A percentile compares a stretch with the other conserved stretches of the same genome.
Conservation (phyloP, 2,113 vertebrate species). For the Brachyhypopomus occidentalis region DNA sequence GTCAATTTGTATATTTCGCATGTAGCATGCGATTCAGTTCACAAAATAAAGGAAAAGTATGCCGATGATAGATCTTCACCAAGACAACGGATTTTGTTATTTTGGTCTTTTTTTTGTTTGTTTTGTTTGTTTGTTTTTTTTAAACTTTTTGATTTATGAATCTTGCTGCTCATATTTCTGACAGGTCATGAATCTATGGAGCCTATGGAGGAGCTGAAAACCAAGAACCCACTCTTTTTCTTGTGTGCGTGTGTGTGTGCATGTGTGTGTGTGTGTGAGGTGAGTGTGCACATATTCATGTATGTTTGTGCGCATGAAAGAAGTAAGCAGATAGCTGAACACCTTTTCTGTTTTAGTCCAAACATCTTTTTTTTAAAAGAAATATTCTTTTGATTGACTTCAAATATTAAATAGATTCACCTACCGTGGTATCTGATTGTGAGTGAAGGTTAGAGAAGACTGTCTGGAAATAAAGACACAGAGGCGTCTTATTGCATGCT, state of each 20-base stretch:
- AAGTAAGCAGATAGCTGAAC: not conserved
- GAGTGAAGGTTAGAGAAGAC: not conserved
- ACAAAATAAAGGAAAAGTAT: not conserved
- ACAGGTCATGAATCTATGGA: slow-evolving; percentile 84
- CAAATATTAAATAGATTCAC: not conserved
- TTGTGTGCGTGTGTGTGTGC: not conserved
- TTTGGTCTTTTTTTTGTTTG: slow-evolving; percentile 10
- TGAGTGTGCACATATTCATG: not conserved
- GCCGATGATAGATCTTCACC: not conserved
- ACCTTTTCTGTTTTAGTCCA: not conserved
- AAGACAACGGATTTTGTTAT: slow-evolving; percentile 12
- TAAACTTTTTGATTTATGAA: slow-evolving; percentile 69
- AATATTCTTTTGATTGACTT: not conserved
- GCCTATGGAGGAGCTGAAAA: slow-evolving; percentile 50
- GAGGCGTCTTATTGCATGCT: not conserved
- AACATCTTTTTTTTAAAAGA: not conserved
- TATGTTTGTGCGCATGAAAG: slow-evolving; percentile 8
- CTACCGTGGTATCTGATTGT: not conserved
- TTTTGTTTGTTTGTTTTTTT: slow-evolving; percentile 8
- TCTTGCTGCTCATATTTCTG: slow-evolving; percentile 75
- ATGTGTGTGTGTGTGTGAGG: not conserved
- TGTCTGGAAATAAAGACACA: not conserved
- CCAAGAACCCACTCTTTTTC: not conserved
- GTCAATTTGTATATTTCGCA: not conserved
- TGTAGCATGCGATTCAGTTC: too few species aligned